phyloP scores from a whole-genome alignment of 2,888 invertebrate genomes.

The Ochropleura leucogaster region DNA sequence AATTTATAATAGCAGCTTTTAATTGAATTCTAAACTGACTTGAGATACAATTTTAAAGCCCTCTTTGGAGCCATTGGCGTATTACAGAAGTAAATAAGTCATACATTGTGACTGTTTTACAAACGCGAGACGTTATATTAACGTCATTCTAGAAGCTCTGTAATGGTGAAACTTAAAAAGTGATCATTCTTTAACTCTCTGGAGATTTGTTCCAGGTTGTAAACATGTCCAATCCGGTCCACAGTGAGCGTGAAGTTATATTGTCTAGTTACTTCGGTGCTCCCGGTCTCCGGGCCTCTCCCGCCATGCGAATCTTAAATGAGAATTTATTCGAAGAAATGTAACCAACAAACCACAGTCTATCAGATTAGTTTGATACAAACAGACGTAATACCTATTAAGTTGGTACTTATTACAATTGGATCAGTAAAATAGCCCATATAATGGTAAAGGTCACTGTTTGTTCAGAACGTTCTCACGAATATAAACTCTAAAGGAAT shows the following conservation, averaged over 20 bases:
- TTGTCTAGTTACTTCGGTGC: slow-evolving; percentile 3
- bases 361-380: neutral
- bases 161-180: slow-evolving; percentile 1
- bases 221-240: neutral
- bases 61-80: neutral
- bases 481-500: neutral
- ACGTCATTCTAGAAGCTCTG: neutral
- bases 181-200: neutral
- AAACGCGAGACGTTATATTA: neutral
- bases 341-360: neutral
- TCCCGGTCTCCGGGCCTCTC: neutral
- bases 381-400: neutral
- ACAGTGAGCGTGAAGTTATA: slow-evolving; percentile 2
- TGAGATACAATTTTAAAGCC: neutral
- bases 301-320: neutral
- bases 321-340: neutral
- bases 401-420: neutral
- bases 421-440: slow-evolving; percentile 6
- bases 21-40: slow-evolving; percentile 10
- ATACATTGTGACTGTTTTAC: neutral
- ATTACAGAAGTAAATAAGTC: neutral
- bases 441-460: neutral
- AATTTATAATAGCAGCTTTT: slow-evolving; percentile 27
- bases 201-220: neutral
- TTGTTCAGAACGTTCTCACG: neutral